Evolutionary conservation across 64 coral and sea anemone genomes (phyloP).

Genomic region (Dendrophyllia cribrosa): DNA sequence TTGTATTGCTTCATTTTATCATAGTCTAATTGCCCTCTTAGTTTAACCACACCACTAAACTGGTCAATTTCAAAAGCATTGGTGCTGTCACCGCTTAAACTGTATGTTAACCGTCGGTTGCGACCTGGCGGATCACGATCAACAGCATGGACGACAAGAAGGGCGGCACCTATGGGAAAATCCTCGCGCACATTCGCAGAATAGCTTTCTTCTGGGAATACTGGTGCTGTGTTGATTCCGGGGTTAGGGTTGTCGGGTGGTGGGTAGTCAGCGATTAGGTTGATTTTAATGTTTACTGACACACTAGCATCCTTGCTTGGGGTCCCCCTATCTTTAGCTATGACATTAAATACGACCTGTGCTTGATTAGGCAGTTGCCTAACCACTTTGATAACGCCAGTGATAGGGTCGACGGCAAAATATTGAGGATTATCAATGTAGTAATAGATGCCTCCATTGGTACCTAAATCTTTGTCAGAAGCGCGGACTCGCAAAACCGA

Average conservation of each 20-base stretch:
- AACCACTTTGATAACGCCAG: constrained; percentile 78
- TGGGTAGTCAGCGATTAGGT: constrained; percentile 47
- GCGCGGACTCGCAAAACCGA: constrained; percentile 73
- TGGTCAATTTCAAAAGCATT: constrained; percentile 56
- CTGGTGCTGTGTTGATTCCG: constrained; percentile 61
- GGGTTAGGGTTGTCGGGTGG: constrained; percentile 35
- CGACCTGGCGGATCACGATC: constrained; percentile 77
- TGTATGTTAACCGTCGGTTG: constrained; percentile 53
- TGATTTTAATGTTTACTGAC: background rate
- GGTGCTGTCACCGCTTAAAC: constrained; percentile 45
- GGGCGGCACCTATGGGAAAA: constrained; percentile 70
- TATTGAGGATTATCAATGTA: constrained; percentile 23
- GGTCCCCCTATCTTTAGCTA: constrained; percentile 72
- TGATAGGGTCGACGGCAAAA: constrained; percentile 85
- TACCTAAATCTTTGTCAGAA: constrained; percentile 73
- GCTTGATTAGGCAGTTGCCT: constrained; percentile 36
- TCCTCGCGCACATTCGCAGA: constrained; percentile 85
- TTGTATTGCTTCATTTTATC: constrained; percentile 38
- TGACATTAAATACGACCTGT: background rate
- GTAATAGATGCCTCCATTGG: constrained; percentile 87
- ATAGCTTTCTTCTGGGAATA: constrained; percentile 74
- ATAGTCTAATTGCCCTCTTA: constrained; percentile 46
- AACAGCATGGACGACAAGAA: constrained; percentile 73
- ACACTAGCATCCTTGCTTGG: background rate
- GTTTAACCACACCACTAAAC: constrained; percentile 72